Conservation (phyloP, 2,888 invertebrate genomes). For the Epistrophe eligans region DNA sequence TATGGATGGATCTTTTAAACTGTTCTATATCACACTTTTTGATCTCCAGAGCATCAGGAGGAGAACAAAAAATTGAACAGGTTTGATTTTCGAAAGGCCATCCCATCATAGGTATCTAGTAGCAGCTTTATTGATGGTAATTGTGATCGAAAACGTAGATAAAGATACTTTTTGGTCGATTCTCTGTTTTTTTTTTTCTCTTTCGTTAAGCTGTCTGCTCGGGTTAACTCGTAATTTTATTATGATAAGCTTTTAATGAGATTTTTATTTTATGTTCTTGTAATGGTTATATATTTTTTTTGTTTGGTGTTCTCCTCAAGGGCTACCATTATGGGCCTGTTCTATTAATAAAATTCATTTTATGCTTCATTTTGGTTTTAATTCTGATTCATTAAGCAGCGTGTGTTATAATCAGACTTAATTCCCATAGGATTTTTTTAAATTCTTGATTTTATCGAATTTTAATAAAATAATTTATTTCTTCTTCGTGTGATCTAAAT, state of each 20-base stretch:
- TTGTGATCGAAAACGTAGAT: constrained; percentile 53
- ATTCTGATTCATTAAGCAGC: constrained; percentile 42
- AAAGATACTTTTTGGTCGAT: constrained; percentile 28
- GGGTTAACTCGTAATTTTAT: constrained; percentile 70
- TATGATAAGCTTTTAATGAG: constrained; percentile 70
- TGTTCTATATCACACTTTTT: constrained; percentile 60
- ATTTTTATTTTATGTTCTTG: constrained; percentile 24
- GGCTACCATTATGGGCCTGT: constrained; percentile 47
- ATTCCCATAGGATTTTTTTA: constrained; percentile 44
- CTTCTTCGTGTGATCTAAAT: constrained; percentile 26
- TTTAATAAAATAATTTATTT: not conserved
- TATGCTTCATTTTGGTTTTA: constrained; percentile 1
- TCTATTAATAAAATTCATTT: constrained; percentile 29
- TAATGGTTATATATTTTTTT: constrained; percentile 19
- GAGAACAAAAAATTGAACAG: constrained; percentile 31
- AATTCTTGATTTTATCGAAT: not conserved
- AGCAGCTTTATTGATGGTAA: constrained; percentile 61
- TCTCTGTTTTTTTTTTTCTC: not conserved
- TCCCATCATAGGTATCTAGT: constrained; percentile 42
- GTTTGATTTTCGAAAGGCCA: constrained; percentile 41
- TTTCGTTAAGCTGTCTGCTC: constrained; percentile 28
- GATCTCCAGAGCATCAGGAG: constrained; percentile 21
- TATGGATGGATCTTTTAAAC: constrained; percentile 7
- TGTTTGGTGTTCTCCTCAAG: constrained; percentile 30
- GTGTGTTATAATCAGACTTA: constrained; percentile 10